A percentile compares a stretch with the other conserved stretches of the same genome.
Evolutionary conservation across 2,113 vertebrate species (phyloP).

Genomic region (Archilochus colubris): DNA sequence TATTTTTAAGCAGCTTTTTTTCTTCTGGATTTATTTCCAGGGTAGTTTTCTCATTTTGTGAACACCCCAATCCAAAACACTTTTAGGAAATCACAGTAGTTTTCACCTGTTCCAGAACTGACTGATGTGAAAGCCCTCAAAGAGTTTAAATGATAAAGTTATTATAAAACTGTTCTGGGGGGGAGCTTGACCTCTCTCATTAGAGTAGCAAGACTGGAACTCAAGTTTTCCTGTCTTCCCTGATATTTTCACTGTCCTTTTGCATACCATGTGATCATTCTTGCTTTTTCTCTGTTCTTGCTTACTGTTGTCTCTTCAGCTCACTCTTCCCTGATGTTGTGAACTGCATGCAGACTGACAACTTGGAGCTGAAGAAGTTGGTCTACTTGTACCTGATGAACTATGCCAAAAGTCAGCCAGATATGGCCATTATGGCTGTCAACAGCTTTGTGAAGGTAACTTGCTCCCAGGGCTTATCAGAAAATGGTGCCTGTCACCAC

Average conservation of each 20-base stretch:
- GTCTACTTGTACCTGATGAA: constrained; percentile 99
- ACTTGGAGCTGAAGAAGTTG: constrained; percentile 97
- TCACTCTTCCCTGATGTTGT: constrained; percentile 98
- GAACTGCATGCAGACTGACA: constrained; percentile 99
- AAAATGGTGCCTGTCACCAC: background rate
- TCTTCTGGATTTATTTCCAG: too few species aligned
- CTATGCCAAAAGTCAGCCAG: constrained; percentile 97
- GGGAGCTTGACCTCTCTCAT: background rate
- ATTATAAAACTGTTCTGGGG: background rate
- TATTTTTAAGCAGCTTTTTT: too few species aligned
- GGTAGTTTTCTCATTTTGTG: background rate
- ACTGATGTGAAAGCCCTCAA: background rate
- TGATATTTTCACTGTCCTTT: background rate
- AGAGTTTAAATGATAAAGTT: background rate
- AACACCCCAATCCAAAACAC: background rate
- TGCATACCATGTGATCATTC: background rate
- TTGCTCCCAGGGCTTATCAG: background rate
- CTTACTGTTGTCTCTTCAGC: constrained; percentile 65
- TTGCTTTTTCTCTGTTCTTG: background rate
- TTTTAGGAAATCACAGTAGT: background rate
- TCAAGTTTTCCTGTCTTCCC: background rate
- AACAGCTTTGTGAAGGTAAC: constrained; percentile 99
- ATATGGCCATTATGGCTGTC: constrained; percentile 99
- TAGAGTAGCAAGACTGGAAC: background rate
- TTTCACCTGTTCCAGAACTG: background rate